phyloP scores from a whole-genome alignment of 35 echinoderm and acorn worm genomes.

The Apostichopus parvimensis region DNA sequence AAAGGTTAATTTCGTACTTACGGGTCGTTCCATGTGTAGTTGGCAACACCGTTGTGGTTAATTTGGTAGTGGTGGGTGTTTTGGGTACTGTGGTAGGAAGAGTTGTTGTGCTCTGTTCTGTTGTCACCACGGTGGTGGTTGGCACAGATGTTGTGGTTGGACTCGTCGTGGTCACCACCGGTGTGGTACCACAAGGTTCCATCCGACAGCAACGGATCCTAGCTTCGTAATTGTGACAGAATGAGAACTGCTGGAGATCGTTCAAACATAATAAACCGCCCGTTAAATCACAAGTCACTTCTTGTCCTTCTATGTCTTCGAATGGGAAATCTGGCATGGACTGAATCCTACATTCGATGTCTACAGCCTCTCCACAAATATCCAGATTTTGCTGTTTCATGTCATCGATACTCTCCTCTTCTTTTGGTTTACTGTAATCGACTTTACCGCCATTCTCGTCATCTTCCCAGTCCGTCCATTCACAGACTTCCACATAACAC shows the following conservation, averaged over 20 bases:
- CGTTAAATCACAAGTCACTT: not conserved
- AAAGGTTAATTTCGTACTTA: slow-evolving; percentile 5
- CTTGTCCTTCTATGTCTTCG: slow-evolving; percentile 34
- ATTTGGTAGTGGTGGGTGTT: not conserved
- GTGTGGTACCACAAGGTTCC: slow-evolving; percentile 28
- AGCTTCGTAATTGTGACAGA: slow-evolving; percentile 47
- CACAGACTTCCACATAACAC: slow-evolving; percentile 29
- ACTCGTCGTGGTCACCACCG: not conserved
- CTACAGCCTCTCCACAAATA: slow-evolving; percentile 20
- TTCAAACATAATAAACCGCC: slow-evolving; percentile 16
- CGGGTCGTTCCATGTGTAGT: slow-evolving; percentile 31
- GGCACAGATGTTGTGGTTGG: not conserved
- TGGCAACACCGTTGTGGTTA: slow-evolving; percentile 21
- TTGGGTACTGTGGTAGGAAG: not conserved
- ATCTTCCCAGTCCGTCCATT: slow-evolving; percentile 40
- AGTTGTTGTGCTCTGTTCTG: not conserved
- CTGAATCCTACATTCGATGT: slow-evolving; percentile 33
- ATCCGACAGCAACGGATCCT: slow-evolving; percentile 2
- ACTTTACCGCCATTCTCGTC: slow-evolving; percentile 46
- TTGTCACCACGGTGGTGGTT: not conserved
- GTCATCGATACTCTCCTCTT: slow-evolving; percentile 28
- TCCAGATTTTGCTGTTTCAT: not conserved
- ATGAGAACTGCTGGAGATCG: not conserved
- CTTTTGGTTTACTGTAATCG: not conserved
- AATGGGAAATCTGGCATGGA: slow-evolving; percentile 36